A percentile compares a stretch with the other conserved stretches of the same genome.
These are phyloP conservation scores for Hycleus phaleratus DNA, from an alignment of 1,140 invertebrate species.

Conservation along the genomic window DNA sequence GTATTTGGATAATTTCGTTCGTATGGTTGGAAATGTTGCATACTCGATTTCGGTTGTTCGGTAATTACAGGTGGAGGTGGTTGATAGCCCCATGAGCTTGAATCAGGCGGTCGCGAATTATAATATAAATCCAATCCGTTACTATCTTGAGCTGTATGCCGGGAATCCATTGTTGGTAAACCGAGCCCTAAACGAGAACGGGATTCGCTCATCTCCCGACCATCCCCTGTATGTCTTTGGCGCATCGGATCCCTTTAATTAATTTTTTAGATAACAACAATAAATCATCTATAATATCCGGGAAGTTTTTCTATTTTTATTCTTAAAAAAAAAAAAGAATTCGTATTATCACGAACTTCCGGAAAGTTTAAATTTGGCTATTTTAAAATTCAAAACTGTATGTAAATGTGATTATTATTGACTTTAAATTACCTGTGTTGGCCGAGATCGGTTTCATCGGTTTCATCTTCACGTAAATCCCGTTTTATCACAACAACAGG, in stretches of 20 bases:
- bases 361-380: too few species aligned
- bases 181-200: conserved; percentile 64
- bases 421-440: conserved; percentile 43
- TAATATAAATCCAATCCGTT: conserved; percentile 77
- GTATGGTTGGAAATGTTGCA: conserved; percentile 72
- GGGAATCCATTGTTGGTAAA: conserved; percentile 44
- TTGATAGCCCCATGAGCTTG: conserved; percentile 45
- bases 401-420: too few species aligned
- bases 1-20: conserved; percentile 85
- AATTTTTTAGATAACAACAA: not conserved
- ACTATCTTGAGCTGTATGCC: conserved; percentile 43
- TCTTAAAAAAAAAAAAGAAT: too few species aligned
- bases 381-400: too few species aligned
- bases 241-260: conserved; percentile 41
- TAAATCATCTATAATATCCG: not conserved
- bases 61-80: conserved; percentile 78
- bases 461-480: conserved; percentile 80
- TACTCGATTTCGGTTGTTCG: conserved; percentile 73
- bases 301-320: too few species aligned
- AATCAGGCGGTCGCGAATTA: conserved; percentile 55
- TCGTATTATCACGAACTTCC: too few species aligned
- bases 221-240: conserved; percentile 54
- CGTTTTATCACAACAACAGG: conserved; percentile 91
- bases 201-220: conserved; percentile 64
- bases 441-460: conserved; percentile 48